These are phyloP conservation scores for Lepidocyrtinus sp. DNA, from an alignment of 2,888 invertebrate species.

Conservation along the genomic window DNA sequence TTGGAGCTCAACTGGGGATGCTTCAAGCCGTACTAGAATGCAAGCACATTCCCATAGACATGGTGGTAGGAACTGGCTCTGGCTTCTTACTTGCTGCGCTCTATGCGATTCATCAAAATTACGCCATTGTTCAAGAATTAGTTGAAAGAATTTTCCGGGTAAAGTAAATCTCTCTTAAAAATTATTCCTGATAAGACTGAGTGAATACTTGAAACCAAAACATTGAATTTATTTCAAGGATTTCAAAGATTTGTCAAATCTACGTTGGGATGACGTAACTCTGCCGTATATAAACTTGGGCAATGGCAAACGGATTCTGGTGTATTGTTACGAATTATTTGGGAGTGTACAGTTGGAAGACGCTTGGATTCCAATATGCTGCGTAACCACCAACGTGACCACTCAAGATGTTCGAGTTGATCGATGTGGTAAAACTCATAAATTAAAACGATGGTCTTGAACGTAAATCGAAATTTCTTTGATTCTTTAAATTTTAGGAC, in stretches of 20 bases:
- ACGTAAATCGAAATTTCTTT: not conserved
- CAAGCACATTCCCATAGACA: conserved; percentile 47
- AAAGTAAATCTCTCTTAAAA: not conserved
- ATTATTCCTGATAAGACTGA: not conserved
- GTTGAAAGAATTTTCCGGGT: conserved; percentile 39
- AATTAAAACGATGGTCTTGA: not conserved
- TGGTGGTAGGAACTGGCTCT: conserved; percentile 47
- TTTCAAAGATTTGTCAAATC: conserved; percentile 12
- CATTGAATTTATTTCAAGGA: conserved; percentile 21
- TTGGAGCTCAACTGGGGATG: conserved; percentile 47
- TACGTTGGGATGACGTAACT: conserved; percentile 39
- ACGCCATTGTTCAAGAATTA: conserved; percentile 22
- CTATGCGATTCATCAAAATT: conserved; percentile 45
- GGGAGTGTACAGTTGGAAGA: conserved; percentile 47
- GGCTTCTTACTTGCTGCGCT: conserved; percentile 42
- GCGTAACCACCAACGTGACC: conserved; percentile 44
- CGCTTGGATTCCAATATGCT: conserved; percentile 46
- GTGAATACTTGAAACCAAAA: not conserved
- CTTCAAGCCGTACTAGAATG: conserved; percentile 39
- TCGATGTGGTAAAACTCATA: conserved; percentile 50
- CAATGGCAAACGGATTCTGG: conserved; percentile 37
- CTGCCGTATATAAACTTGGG: conserved; percentile 33
- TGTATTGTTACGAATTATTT: conserved; percentile 36
- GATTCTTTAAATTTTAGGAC: conserved; percentile 29
- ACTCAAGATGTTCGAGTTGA: conserved; percentile 37